These are phyloP conservation scores for Rhinoptilus africanus DNA, from an alignment of 2,113 vertebrate species.

Conservation along the genomic window DNA sequence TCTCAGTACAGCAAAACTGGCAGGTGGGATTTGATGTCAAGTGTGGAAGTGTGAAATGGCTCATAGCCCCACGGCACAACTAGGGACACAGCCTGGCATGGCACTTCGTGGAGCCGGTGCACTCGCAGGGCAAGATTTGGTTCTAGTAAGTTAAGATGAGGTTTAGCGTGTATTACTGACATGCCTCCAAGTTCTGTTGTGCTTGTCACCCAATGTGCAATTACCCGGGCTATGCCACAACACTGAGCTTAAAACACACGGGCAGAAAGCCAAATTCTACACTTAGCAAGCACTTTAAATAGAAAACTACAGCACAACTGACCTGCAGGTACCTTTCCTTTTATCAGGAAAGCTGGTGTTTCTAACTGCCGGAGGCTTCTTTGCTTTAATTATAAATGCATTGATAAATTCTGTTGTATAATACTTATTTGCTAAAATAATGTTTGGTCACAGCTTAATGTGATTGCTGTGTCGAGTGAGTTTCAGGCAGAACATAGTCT, in stretches of 20 bases:
- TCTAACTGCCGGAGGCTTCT: neutral
- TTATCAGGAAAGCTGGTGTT: neutral
- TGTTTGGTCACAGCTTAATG: neutral
- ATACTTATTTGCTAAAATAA: neutral
- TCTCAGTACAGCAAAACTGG: neutral
- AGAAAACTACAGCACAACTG: slow-evolving; percentile 36
- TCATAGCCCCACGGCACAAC: rapidly evolving
- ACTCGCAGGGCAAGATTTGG: rapidly evolving
- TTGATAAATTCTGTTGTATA: neutral
- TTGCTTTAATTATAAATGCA: neutral
- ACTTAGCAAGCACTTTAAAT: slow-evolving; percentile 49
- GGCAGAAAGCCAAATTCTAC: slow-evolving; percentile 41
- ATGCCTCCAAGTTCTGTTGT: neutral
- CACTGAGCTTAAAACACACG: slow-evolving; percentile 13
- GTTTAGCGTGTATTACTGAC: neutral
- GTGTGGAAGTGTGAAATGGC: neutral
- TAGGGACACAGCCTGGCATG: neutral
- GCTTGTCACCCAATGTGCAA: slow-evolving; percentile 29
- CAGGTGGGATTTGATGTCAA: neutral
- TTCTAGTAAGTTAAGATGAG: neutral
- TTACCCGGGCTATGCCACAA: slow-evolving; percentile 21
- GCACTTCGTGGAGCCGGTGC: rapidly evolving
- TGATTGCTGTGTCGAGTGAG: neutral
- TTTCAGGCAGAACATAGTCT: neutral
- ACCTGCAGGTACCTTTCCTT: slow-evolving; percentile 25